These are phyloP conservation scores for Syngnathus scovelli DNA, from an alignment of 2,113 vertebrate species.

Conservation along the genomic window DNA sequence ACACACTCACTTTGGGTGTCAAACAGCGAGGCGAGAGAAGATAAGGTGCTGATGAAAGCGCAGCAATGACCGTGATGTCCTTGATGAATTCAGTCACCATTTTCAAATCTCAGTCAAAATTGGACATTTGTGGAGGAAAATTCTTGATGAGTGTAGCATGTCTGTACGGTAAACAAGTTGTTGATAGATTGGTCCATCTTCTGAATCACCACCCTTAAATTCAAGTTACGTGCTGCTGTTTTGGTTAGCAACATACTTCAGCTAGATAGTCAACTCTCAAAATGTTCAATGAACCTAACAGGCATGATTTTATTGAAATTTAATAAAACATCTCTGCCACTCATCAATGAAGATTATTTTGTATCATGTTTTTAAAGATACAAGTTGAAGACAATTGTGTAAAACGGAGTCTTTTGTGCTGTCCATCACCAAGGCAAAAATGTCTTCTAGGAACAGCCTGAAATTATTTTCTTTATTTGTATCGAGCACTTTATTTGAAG, in stretches of 20 bases:
- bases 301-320: neutral
- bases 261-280: neutral
- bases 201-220: neutral
- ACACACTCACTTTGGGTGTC: slow-evolving; percentile 15
- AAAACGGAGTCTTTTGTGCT: neutral
- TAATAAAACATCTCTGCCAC: neutral
- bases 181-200: too few relatives aligned
- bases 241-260: neutral
- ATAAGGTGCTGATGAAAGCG: slow-evolving; percentile 19
- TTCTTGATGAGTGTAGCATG: neutral
- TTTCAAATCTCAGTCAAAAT: neutral
- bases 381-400: neutral
- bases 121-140: neutral
- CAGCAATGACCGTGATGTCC: slow-evolving; percentile 33
- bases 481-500: slow-evolving; percentile 7
- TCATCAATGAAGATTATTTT: neutral
- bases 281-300: too few relatives aligned
- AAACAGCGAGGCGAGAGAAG: neutral
- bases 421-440: neutral
- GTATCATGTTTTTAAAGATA: neutral
- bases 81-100: slow-evolving; percentile 11
- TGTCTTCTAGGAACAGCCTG: slow-evolving; percentile 4
- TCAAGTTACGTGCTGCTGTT: neutral
- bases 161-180: too few relatives aligned
- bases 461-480: neutral